These are phyloP conservation scores for Enteromius afrohamiltoni DNA, from an alignment of 2,797 vertebrate species.

Conservation along the genomic window DNA sequence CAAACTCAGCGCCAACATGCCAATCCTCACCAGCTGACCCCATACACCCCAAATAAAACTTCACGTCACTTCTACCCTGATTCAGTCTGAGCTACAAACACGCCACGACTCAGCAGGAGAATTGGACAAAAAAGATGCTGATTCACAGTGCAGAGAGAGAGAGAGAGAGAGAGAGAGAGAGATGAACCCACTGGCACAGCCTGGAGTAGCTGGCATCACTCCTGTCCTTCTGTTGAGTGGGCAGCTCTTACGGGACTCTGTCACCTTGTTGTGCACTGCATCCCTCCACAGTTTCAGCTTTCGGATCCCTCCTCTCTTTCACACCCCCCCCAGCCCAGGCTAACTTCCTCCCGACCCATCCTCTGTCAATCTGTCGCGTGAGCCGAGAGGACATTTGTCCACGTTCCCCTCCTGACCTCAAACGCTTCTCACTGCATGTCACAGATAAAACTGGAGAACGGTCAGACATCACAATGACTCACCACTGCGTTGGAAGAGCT, in stretches of 20 bases:
- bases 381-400: conserved; percentile 18
- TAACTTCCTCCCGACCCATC: neutral
- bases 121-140: conserved; percentile 70
- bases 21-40: conserved; percentile 16
- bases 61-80: neutral
- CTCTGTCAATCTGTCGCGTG: conserved; percentile 21
- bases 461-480: conserved; percentile 67
- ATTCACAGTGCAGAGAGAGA: conserved; percentile 69
- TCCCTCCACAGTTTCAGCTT: neutral
- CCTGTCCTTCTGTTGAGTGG: conserved; percentile 38
- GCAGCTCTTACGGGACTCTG: conserved; percentile 25
- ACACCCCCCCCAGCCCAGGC: neutral
- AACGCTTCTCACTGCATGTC: neutral
- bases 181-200: conserved; percentile 41
- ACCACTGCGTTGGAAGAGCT: conserved; percentile 86
- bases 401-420: neutral
- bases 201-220: conserved; percentile 36
- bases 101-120: conserved; percentile 19
- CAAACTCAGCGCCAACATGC: conserved; percentile 62
- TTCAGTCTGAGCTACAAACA: conserved; percentile 60
- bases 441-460: neutral
- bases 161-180: conserved; percentile 15
- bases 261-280: conserved; percentile 17
- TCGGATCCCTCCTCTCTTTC: neutral
- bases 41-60: neutral